Percentiles rank a stretch among this genome's conserved stretches.
phyloP scores from a whole-genome alignment of 2,888 invertebrate genomes.

The Noctua janthe region DNA sequence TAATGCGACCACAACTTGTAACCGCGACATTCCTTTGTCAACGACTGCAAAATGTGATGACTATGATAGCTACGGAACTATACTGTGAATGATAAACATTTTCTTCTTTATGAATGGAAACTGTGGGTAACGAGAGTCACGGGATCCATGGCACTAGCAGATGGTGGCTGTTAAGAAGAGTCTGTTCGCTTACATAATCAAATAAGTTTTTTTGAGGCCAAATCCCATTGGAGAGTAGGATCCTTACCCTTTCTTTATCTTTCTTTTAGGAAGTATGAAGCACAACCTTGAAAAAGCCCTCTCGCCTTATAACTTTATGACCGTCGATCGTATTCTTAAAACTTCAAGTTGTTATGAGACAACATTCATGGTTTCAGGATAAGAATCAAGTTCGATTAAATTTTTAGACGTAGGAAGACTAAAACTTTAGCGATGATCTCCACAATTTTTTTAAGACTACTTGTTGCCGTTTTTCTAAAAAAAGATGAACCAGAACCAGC shows the following conservation, averaged over 20 bases:
- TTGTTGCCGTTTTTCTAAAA: slow-evolving; percentile 12
- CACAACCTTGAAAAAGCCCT: background rate
- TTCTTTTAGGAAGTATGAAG: background rate
- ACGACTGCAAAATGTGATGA: background rate
- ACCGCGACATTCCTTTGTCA: slow-evolving; percentile 31
- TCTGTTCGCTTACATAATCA: background rate
- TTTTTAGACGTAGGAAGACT: background rate
- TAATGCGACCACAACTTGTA: slow-evolving; percentile 18
- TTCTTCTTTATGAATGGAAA: background rate
- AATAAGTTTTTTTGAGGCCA: background rate
- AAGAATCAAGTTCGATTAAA: background rate
- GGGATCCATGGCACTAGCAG: background rate
- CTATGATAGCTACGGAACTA: background rate
- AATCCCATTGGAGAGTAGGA: background rate
- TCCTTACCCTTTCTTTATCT: background rate
- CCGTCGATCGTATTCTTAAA: background rate
- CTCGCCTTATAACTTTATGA: background rate
- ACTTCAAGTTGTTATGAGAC: background rate
- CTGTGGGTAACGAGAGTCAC: background rate
- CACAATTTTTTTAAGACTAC: background rate
- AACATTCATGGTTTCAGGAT: background rate
- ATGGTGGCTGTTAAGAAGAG: background rate
- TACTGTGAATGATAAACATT: background rate
- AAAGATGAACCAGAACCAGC: slow-evolving; percentile 12
- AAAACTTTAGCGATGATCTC: background rate